phyloP scores from a whole-genome alignment of 2,113 vertebrate genomes.

The Tringa solitaria region DNA sequence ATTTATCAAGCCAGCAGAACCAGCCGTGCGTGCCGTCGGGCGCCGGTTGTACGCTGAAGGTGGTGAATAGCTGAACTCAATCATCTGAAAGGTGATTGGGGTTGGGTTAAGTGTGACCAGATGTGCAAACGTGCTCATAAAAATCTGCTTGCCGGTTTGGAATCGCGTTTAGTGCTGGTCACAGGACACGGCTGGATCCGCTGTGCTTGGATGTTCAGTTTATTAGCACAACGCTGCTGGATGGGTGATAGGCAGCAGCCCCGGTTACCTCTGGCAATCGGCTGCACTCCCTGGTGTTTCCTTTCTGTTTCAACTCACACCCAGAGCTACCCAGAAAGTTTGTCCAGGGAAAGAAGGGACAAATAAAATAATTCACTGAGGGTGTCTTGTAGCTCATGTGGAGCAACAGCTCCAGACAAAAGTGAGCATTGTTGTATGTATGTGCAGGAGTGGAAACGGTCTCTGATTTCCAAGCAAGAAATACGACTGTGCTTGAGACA shows the following conservation, averaged over 20 bases:
- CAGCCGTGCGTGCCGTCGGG: neutral
- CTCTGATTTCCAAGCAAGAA: neutral
- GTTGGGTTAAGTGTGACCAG: neutral
- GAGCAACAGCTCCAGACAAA: neutral
- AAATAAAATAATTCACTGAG: neutral
- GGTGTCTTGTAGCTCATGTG: neutral
- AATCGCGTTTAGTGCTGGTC: neutral
- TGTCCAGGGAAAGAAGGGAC: neutral
- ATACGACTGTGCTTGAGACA: neutral
- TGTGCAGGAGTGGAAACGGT: neutral
- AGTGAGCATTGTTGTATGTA: neutral
- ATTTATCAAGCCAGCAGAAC: neutral
- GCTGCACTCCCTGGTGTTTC: neutral
- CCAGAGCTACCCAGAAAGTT: neutral
- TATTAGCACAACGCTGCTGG: neutral
- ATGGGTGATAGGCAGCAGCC: accelerated
- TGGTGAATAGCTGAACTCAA: neutral
- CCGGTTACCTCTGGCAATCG: neutral
- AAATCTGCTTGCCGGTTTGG: neutral
- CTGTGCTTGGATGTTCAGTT: neutral
- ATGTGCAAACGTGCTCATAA: neutral
- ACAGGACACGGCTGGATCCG: neutral
- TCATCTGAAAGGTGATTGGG: neutral
- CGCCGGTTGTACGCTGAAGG: neutral
- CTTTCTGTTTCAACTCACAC: neutral